A percentile compares a stretch with the other conserved stretches of the same genome.
phyloP scores from a whole-genome alignment of 2,113 vertebrate genomes.

The Orthonyx spaldingii region DNA sequence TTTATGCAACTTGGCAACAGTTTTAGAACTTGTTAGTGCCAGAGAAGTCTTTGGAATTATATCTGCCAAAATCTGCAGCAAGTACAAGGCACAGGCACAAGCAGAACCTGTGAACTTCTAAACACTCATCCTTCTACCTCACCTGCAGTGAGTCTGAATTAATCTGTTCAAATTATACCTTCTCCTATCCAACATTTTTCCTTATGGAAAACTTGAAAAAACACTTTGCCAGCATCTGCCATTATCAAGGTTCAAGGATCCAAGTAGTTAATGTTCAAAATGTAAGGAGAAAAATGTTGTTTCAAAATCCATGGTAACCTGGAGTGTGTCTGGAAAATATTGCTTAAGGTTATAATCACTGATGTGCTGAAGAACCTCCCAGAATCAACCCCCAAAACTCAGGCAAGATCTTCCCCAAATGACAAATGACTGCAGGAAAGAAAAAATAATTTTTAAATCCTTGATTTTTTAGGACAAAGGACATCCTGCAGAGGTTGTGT shows the following conservation, averaged over 20 bases:
- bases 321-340: fast-evolving
- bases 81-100: neutral
- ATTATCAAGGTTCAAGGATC: neutral
- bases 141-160: neutral
- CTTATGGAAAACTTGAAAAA: neutral
- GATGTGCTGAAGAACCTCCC: neutral
- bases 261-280: neutral
- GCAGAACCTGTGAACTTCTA: neutral
- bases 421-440: neutral
- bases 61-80: neutral
- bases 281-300: neutral
- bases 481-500: neutral
- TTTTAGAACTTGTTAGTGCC: neutral
- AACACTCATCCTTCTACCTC: neutral
- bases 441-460: neutral
- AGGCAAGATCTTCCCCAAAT: neutral
- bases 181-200: neutral
- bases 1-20: neutral
- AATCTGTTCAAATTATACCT: neutral
- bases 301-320: neutral
- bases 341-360: neutral
- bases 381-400: neutral
- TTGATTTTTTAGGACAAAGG: neutral
- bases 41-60: neutral
- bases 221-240: neutral